Conservation (phyloP, 2,888 invertebrate genomes). For the Ophion obscuratus region DNA sequence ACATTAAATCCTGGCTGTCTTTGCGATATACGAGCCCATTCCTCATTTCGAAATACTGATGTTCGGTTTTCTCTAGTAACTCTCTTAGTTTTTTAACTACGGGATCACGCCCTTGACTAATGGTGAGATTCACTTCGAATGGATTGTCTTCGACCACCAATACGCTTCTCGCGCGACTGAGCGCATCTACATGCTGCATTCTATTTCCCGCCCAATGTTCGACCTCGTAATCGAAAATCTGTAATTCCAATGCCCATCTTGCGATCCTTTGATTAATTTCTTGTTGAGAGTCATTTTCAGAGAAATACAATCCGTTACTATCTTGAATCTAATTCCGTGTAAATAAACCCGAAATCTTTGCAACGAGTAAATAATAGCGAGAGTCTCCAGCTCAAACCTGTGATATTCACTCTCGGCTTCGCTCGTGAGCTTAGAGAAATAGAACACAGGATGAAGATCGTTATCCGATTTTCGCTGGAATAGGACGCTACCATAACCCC, state of each 20-base stretch:
- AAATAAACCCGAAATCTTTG: too few relatives aligned
- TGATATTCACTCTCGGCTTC: too few relatives aligned
- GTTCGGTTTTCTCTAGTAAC: neutral
- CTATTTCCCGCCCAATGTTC: neutral
- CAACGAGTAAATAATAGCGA: too few relatives aligned
- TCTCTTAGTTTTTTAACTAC: neutral
- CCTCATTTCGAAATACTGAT: neutral
- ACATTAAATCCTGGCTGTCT: neutral
- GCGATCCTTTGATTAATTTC: neutral
- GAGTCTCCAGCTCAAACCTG: too few relatives aligned
- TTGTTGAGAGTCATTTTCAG: too few relatives aligned
- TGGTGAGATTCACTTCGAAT: neutral
- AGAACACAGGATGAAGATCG: too few relatives aligned
- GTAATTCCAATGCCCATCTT: constrained; percentile 2
- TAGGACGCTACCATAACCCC: too few relatives aligned
- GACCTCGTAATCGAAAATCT: neutral
- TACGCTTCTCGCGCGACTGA: neutral
- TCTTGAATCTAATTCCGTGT: too few relatives aligned
- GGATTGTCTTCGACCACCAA: neutral
- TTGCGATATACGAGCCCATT: constrained; percentile 1
- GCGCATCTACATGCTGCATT: constrained; percentile 4
- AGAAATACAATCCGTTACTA: too few relatives aligned
- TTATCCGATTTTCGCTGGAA: too few relatives aligned
- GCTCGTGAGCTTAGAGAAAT: too few relatives aligned
- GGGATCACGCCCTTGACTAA: constrained; percentile 1